phyloP scores from a whole-genome alignment of 2,113 vertebrate species.

The Oriolus oriolus region DNA sequence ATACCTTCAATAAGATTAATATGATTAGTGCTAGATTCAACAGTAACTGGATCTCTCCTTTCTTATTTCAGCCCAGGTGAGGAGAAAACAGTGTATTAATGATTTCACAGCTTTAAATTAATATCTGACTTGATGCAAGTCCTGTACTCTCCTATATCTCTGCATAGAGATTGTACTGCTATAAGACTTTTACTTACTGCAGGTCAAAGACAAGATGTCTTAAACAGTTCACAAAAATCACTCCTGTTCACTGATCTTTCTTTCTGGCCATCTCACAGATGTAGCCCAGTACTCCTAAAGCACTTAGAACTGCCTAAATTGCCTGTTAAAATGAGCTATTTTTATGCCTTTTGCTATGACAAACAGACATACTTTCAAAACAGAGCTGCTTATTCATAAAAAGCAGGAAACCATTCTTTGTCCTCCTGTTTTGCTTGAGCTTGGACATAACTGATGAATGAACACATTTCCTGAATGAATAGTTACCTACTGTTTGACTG shows the following conservation, averaged over 20 bases:
- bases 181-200: neutral
- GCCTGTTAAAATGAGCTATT: neutral
- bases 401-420: neutral
- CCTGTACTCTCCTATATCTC: neutral
- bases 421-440: neutral
- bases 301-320: neutral
- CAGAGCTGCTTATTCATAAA: neutral
- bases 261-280: neutral
- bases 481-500: neutral
- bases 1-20: neutral
- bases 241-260: neutral
- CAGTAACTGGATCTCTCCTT: neutral
- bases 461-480: neutral
- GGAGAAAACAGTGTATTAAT: neutral
- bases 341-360: neutral
- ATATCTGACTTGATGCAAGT: neutral
- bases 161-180: neutral
- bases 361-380: neutral
- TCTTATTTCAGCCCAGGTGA: neutral
- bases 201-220: neutral
- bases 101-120: neutral
- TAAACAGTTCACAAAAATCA: neutral
- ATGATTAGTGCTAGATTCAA: neutral
- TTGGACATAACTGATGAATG: neutral
- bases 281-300: neutral